These are phyloP conservation scores for Rhimphoctona megacephalus DNA, from an alignment of 2,888 invertebrate genomes.

Conservation along the genomic window DNA sequence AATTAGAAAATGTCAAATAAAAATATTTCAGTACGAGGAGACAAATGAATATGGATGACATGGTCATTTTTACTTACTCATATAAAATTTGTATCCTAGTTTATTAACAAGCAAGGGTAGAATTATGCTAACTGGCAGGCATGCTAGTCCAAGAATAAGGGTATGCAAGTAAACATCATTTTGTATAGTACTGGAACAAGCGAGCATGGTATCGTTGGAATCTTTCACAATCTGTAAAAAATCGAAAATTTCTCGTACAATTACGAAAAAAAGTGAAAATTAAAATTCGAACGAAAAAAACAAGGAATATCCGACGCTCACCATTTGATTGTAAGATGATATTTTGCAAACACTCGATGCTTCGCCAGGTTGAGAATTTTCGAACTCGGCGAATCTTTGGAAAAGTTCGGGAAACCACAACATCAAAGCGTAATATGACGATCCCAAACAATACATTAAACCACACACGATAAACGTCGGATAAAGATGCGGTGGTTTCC, in stretches of 20 bases:
- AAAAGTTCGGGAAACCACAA: conserved; percentile 96
- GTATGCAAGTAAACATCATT: conserved; percentile 90
- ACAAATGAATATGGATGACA: neutral
- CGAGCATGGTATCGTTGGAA: conserved; percentile 72
- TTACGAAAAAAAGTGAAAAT: too few species aligned
- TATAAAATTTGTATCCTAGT: conserved; percentile 91
- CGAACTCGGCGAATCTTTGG: conserved; percentile 90
- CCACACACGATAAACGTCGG: conserved; percentile 91
- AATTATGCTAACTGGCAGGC: conserved; percentile 91
- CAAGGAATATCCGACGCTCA: conserved; percentile 33
- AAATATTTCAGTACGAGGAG: neutral
- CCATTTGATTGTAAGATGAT: conserved; percentile 81
- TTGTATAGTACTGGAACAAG: conserved; percentile 88
- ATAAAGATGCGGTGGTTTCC: conserved; percentile 90
- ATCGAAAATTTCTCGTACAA: neutral
- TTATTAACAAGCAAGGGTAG: conserved; percentile 91
- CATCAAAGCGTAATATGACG: conserved; percentile 95
- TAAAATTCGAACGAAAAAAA: neutral
- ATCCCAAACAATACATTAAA: conserved; percentile 92
- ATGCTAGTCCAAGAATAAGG: conserved; percentile 90
- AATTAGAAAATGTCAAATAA: neutral
- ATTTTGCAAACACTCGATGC: conserved; percentile 91
- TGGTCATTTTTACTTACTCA: conserved; percentile 85
- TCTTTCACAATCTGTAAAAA: conserved; percentile 23
- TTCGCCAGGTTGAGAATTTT: conserved; percentile 88